These are phyloP conservation scores for Plecotus auritus DNA, from an alignment of 2,113 vertebrate genomes.

Conservation along the genomic window DNA sequence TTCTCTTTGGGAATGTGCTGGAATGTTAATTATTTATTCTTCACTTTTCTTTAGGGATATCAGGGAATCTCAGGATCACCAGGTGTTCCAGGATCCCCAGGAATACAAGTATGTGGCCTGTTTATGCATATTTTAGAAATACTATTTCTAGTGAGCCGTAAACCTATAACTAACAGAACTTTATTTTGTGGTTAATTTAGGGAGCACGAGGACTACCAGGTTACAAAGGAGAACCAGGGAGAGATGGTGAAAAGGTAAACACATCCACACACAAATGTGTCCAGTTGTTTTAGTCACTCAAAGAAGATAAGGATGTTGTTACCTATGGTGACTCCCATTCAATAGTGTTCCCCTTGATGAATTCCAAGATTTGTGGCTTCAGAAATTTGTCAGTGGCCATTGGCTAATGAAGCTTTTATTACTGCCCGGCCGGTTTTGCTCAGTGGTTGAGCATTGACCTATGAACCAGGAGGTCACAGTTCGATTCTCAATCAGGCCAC, in stretches of 20 bases:
- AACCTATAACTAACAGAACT: neutral
- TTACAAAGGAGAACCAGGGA: slow-evolving; percentile 90
- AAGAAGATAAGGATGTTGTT: neutral
- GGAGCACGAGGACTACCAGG: slow-evolving; percentile 88
- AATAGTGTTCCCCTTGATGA: neutral
- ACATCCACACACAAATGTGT: neutral
- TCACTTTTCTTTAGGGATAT: slow-evolving; percentile 84
- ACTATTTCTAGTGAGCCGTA: neutral
- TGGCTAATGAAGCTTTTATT: neutral
- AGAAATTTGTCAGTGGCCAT: neutral
- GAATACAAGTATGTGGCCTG: slow-evolving; percentile 84
- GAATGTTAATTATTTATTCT: neutral
- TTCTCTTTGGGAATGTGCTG: neutral
- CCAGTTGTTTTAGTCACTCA: neutral
- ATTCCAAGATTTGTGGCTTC: neutral
- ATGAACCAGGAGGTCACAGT: too few relatives aligned
- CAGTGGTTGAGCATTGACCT: too few relatives aligned
- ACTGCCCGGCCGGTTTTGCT: too few relatives aligned
- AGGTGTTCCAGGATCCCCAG: slow-evolving; percentile 87
- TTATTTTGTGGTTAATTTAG: slow-evolving; percentile 76
- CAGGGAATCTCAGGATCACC: slow-evolving; percentile 87
- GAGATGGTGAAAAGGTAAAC: slow-evolving; percentile 88
- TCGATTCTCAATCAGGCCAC: too few relatives aligned
- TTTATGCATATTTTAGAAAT: slow-evolving; percentile 1
- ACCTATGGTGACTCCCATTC: neutral